A percentile compares a stretch with the other conserved stretches of the same genome.
Evolutionary conservation across 1,140 invertebrate species (phyloP).

Genomic region (Zaprionus capensis): DNA sequence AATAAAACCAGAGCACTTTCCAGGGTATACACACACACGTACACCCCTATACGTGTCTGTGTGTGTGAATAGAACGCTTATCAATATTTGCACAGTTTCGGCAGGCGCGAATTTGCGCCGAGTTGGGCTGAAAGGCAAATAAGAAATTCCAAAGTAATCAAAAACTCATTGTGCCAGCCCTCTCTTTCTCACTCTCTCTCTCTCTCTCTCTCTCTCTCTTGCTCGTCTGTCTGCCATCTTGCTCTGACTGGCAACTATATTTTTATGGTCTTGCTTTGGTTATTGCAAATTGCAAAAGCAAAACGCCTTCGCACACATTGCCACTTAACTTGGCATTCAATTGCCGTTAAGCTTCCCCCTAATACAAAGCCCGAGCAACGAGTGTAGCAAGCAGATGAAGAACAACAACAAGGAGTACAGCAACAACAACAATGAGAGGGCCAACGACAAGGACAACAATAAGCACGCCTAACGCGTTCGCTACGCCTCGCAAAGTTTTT

Average conservation of each 20-base stretch:
- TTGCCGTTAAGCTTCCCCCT: slow-evolving; percentile 66
- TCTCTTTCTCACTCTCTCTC: slow-evolving; percentile 10
- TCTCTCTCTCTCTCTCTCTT: neutral
- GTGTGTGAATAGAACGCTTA: slow-evolving; percentile 54
- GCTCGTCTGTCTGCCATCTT: slow-evolving; percentile 21
- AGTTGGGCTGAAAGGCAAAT: slow-evolving; percentile 72
- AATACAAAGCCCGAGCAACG: slow-evolving; percentile 5
- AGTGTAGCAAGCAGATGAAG: slow-evolving; percentile 3
- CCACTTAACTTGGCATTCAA: slow-evolving; percentile 77
- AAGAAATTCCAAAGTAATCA: slow-evolving; percentile 82
- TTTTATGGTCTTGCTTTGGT: slow-evolving; percentile 77
- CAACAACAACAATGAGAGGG: slow-evolving; percentile 32
- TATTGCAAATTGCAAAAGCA: slow-evolving; percentile 81
- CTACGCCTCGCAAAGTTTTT: slow-evolving; percentile 71
- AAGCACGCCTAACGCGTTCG: slow-evolving; percentile 60
- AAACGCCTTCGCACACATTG: slow-evolving; percentile 78
- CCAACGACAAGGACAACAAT: slow-evolving; percentile 52
- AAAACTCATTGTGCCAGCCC: slow-evolving; percentile 72
- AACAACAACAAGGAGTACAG: slow-evolving; percentile 16
- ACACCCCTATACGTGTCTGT: neutral
- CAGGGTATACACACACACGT: slow-evolving; percentile 7
- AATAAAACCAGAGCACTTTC: slow-evolving; percentile 51
- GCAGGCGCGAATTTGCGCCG: slow-evolving; percentile 52
- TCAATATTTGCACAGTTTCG: slow-evolving; percentile 79
- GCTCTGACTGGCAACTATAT: slow-evolving; percentile 65